Evolutionary conservation across 2,797 vertebrate species (phyloP).

Genomic region (Spinus olivaceus): DNA sequence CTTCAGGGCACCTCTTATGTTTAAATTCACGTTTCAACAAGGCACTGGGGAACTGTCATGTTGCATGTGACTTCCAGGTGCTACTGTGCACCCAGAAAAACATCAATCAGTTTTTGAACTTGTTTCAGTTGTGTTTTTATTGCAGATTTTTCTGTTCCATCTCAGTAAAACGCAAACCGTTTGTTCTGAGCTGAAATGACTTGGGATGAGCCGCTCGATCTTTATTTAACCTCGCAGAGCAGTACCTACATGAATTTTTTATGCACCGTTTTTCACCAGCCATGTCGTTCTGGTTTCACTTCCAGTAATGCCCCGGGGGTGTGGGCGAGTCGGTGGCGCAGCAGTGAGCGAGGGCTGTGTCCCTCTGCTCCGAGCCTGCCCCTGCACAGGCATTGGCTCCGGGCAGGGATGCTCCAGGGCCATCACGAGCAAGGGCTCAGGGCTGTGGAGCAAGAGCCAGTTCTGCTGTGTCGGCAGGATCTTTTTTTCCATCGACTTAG

Average conservation of each 20-base stretch:
- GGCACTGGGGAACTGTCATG: not conserved
- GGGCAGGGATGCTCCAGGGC: not conserved
- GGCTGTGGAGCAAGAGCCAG: constrained; percentile 29
- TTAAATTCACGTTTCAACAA: not conserved
- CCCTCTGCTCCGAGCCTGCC: not conserved
- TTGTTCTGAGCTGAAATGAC: not conserved
- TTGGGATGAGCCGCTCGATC: not conserved
- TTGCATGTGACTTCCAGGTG: not conserved
- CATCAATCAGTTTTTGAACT: not conserved
- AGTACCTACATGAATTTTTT: not conserved
- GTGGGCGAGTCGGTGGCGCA: not conserved
- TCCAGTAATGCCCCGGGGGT: not conserved
- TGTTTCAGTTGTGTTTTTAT: not conserved
- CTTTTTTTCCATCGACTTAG: not conserved
- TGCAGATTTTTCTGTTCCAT: not conserved
- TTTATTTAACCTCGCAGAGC: not conserved
- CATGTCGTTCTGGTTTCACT: not conserved
- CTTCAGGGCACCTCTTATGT: rapidly evolving
- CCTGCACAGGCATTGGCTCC: not conserved
- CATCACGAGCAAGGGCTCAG: not conserved
- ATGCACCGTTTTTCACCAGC: not conserved
- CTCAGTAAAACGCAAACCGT: not conserved
- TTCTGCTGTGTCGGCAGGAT: constrained; percentile 17
- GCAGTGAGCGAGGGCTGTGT: not conserved
- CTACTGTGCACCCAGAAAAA: not conserved